Conservation (phyloP, 2,888 invertebrate species). For the Formica aserva region DNA sequence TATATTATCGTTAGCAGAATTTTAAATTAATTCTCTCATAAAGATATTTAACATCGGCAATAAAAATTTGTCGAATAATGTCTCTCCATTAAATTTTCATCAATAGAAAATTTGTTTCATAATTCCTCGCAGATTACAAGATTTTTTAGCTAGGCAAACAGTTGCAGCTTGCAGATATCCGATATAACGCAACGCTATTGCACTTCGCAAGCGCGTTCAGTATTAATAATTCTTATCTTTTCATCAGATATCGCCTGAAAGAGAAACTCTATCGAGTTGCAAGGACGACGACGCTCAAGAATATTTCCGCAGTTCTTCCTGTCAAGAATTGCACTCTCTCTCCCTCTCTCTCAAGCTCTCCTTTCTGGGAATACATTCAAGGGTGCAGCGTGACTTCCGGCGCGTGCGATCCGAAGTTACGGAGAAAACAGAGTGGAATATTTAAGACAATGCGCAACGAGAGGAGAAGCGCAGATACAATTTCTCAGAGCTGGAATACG, state of each 20-base stretch:
- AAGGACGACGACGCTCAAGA: slow-evolving; percentile 10
- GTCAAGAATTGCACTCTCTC: slow-evolving; percentile 21
- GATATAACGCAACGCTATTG: slow-evolving; percentile 4
- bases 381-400: slow-evolving; percentile 47
- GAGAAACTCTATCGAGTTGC: slow-evolving; percentile 8
- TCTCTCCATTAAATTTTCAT: not conserved
- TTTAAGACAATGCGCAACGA: slow-evolving; percentile 20
- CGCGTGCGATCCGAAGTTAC: slow-evolving; percentile 19
- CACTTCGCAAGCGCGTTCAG: slow-evolving; percentile 21
- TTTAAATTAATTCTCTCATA: not conserved
- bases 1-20: slow-evolving; percentile 10
- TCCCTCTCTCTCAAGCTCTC: slow-evolving; percentile 2
- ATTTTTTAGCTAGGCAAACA: not conserved
- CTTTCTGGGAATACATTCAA: slow-evolving; percentile 36
- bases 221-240: slow-evolving; percentile 53
- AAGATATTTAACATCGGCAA: not conserved
- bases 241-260: slow-evolving; percentile 25
- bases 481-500: slow-evolving; percentile 9
- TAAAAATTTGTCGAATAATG: not conserved
- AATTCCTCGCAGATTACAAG: not conserved
- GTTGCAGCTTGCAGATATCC: not conserved
- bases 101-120: not conserved
- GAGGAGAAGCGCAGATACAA: not conserved
- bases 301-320: slow-evolving; percentile 26
- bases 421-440: slow-evolving; percentile 40